A percentile compares a stretch with the other conserved stretches of the same genome.
Evolutionary conservation across 2,113 vertebrate species (phyloP).

Genomic region (Vimba vimba): DNA sequence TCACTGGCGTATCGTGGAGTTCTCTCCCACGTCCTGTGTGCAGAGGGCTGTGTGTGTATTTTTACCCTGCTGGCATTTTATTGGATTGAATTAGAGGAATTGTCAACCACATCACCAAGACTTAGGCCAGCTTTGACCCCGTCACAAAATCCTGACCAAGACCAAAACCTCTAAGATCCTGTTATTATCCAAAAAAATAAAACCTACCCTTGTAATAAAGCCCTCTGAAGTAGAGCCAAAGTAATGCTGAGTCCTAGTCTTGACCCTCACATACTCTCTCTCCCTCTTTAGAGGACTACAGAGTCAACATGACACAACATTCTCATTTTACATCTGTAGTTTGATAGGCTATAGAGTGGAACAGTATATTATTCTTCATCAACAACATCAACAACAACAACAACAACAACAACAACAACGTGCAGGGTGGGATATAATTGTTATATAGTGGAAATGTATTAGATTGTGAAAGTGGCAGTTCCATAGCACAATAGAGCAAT

Average conservation of each 20-base stretch:
- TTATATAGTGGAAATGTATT: too few relatives aligned
- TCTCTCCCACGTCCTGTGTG: neutral
- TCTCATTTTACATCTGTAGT: neutral
- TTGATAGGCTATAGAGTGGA: neutral
- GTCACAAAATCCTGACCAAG: neutral
- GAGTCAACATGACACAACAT: neutral
- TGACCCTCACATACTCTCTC: neutral
- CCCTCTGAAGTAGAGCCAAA: conserved; percentile 12
- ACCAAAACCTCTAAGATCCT: conserved; percentile 24
- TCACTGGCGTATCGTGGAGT: neutral
- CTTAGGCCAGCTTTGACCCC: conserved; percentile 2
- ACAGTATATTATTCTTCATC: neutral
- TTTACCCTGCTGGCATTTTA: neutral
- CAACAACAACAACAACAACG: neutral
- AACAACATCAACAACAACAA: neutral
- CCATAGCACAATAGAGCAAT: too few relatives aligned
- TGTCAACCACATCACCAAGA: conserved; percentile 14
- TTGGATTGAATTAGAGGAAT: conserved; percentile 36
- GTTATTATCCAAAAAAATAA: conserved; percentile 35
- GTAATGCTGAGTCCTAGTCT: conserved; percentile 27
- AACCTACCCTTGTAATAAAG: conserved; percentile 14
- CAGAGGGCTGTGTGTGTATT: neutral
- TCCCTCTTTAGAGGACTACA: neutral
- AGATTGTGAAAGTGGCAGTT: too few relatives aligned
- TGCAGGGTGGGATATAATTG: neutral